A percentile compares a stretch with the other conserved stretches of the same genome.
Evolutionary conservation across 2,797 vertebrate species (phyloP).

Genomic region (Pangasius larnaudii): DNA sequence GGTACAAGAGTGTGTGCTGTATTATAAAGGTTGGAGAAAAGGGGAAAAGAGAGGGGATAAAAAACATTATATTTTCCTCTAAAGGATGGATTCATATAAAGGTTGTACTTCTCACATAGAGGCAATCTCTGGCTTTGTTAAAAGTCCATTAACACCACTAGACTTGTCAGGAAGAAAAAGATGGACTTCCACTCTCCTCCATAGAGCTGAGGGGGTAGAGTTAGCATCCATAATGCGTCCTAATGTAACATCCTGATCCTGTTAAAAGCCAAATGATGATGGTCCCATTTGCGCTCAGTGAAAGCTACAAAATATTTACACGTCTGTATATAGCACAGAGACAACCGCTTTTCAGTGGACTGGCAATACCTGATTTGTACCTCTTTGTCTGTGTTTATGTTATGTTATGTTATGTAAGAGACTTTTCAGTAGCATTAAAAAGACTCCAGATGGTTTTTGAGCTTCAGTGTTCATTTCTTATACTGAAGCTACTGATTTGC

Average conservation of each 20-base stretch:
- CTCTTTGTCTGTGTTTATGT: background rate
- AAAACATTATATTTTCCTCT: background rate
- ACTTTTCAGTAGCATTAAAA: background rate
- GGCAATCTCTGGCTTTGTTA: background rate
- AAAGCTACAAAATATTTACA: conserved; percentile 7
- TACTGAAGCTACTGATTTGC: background rate
- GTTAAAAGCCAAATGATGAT: conserved; percentile 22
- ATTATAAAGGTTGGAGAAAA: background rate
- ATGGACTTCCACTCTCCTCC: background rate
- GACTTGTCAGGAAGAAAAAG: conserved; percentile 2
- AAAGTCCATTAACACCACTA: conserved; percentile 26
- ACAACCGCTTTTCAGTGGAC: conserved; percentile 2
- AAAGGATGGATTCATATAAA: background rate
- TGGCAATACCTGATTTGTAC: background rate
- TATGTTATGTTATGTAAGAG: background rate
- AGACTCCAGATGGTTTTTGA: background rate
- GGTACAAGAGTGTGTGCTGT: conserved; percentile 67
- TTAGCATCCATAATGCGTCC: conserved; percentile 2
- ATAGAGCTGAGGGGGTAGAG: background rate
- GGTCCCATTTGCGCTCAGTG: background rate
- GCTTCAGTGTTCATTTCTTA: background rate
- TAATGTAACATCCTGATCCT: conserved; percentile 1
- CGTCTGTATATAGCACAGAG: conserved; percentile 8
- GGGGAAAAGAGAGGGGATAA: background rate
- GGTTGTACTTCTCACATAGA: background rate